These are phyloP conservation scores for Drosophila mimetica DNA, from an alignment of 2,888 invertebrate genomes.

Conservation along the genomic window DNA sequence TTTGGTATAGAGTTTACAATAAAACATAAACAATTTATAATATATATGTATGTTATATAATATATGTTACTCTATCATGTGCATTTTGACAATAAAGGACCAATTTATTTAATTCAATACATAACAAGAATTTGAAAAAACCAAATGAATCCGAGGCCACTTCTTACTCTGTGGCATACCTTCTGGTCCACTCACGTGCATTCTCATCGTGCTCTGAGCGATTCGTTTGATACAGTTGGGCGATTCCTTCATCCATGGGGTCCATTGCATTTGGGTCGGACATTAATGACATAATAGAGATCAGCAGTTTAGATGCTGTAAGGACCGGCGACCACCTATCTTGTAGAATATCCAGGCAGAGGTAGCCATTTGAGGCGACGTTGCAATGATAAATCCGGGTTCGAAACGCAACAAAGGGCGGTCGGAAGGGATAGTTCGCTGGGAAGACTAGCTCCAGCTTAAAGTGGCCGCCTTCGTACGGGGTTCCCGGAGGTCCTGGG, in stretches of 20 bases:
- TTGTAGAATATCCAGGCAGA: conserved; percentile 30
- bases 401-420: conserved; percentile 23
- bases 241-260: conserved; percentile 10
- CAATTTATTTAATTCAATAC: no score
- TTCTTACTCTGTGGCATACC: conserved; percentile 12
- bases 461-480: conserved; percentile 27
- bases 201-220: conserved; percentile 6
- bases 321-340: conserved; percentile 31
- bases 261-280: conserved; percentile 37
- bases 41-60: no score
- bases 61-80: no score
- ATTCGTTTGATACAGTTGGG: conserved; percentile 1
- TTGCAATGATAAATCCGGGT: conserved; percentile 39
- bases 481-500: conserved; percentile 17
- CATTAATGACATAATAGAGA: conserved; percentile 27
- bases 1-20: no score
- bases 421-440: conserved; percentile 10
- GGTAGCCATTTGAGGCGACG: neutral
- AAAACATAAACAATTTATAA: no score
- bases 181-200: conserved; percentile 17
- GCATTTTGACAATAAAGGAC: no score
- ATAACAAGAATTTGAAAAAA: conserved; percentile 73
- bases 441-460: conserved; percentile 9
- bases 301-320: conserved; percentile 15
- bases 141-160: conserved; percentile 16